Evolutionary conservation across 1,140 invertebrate genomes (phyloP).

Genomic region (Drosophila littoralis): DNA sequence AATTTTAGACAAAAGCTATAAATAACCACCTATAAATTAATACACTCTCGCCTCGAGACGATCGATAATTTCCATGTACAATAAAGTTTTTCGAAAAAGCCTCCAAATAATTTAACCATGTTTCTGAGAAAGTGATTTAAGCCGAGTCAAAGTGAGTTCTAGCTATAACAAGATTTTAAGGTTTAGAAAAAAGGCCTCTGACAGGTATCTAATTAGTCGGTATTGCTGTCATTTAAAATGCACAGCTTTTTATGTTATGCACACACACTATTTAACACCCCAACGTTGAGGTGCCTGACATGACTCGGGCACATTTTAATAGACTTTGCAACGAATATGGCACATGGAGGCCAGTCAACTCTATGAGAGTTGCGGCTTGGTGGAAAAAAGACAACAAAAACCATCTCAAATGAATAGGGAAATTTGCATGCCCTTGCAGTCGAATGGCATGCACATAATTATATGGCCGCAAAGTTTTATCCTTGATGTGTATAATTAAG

Average conservation of each 20-base stretch:
- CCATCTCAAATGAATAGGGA: slow-evolving; percentile 38
- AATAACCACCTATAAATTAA: too few relatives aligned
- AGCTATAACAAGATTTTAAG: too few relatives aligned
- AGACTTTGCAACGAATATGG: slow-evolving; percentile 49
- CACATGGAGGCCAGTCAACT: slow-evolving; percentile 70
- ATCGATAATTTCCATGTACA: too few relatives aligned
- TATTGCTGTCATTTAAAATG: background rate
- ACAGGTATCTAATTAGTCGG: slow-evolving; percentile 23
- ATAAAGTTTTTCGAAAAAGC: too few relatives aligned
- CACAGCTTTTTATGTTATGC: slow-evolving; percentile 8
- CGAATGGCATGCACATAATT: slow-evolving; percentile 38
- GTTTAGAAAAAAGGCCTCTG: too few relatives aligned
- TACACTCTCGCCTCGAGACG: too few relatives aligned
- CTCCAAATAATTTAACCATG: too few relatives aligned
- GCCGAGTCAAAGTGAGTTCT: too few relatives aligned
- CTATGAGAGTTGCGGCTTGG: slow-evolving; percentile 43
- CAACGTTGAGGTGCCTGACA: slow-evolving; percentile 55
- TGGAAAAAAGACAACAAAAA: slow-evolving; percentile 19
- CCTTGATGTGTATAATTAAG: slow-evolving; percentile 5
- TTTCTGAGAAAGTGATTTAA: too few relatives aligned
- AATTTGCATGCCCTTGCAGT: slow-evolving; percentile 48
- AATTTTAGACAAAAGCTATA: too few relatives aligned
- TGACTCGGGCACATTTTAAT: slow-evolving; percentile 68
- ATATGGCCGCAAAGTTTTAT: slow-evolving; percentile 36
- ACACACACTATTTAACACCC: slow-evolving; percentile 37